Percentiles rank a stretch among this genome's conserved stretches.
Conservation (phyloP, 2,113 vertebrate genomes). For the Archocentrus centrarchus region DNA sequence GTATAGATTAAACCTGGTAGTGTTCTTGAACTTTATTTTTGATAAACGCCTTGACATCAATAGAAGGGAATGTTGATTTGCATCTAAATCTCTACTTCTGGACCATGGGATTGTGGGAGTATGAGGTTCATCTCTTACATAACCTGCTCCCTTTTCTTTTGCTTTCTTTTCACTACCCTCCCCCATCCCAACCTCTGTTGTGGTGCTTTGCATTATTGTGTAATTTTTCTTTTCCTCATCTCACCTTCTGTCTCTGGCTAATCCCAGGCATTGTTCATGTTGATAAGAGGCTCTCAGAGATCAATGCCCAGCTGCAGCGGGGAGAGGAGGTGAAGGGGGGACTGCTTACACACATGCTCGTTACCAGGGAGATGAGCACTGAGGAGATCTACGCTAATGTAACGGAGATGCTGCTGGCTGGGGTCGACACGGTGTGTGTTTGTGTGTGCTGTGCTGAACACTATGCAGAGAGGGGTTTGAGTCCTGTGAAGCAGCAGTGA, state of each 20-base stretch:
- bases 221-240: conserved; percentile 18
- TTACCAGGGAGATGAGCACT: conserved; percentile 86
- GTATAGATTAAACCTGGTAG: not conserved
- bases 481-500: not conserved
- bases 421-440: conserved; percentile 88
- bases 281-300: conserved; percentile 83
- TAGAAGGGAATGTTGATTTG: conserved; percentile 52
- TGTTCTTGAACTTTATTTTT: not conserved
- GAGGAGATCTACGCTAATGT: conserved; percentile 94
- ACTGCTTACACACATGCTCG: conserved; percentile 88
- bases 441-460: not conserved
- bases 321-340: conserved; percentile 86
- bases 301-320: conserved; percentile 81
- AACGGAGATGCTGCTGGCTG: conserved; percentile 94
- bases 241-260: conserved; percentile 39
- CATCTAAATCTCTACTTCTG: conserved; percentile 47
- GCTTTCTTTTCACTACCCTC: not conserved
- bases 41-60: not conserved
- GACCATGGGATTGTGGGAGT: conserved; percentile 38
- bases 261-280: conserved; percentile 89
- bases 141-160: conserved; percentile 34
- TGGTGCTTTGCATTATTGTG: too few relatives aligned
- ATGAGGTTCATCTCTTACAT: conserved; percentile 47
- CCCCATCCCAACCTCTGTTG: not conserved
- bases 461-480: not conserved